Conservation (phyloP, 1,140 invertebrate genomes). For the Laupala kohalensis region DNA sequence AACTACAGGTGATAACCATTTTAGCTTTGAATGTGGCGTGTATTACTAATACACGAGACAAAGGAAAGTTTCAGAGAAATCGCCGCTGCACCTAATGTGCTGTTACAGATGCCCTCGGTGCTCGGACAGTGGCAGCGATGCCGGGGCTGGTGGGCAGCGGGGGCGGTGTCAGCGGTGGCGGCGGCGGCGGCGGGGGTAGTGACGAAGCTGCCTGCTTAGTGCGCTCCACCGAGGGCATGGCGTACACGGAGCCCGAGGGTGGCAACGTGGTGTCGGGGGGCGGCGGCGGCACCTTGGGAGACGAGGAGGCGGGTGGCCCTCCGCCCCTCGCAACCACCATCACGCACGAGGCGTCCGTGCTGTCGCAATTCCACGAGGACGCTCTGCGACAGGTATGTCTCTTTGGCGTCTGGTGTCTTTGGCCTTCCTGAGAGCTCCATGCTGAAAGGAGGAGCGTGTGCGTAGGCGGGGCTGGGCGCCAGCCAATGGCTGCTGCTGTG, state of each 20-base stretch:
- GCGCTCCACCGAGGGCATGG: constrained; percentile 13
- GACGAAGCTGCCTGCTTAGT: constrained; percentile 9
- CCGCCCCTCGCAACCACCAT: not conserved
- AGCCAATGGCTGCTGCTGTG: constrained; percentile 52
- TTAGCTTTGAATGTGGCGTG: no score
- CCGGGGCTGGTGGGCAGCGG: not conserved
- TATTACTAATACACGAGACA: no score
- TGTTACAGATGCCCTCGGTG: no score
- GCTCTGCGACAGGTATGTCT: constrained; percentile 25
- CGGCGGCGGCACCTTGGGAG: not conserved
- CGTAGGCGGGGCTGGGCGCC: constrained; percentile 53
- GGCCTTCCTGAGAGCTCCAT: not conserved
- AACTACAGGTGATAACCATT: no score
- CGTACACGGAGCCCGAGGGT: constrained; percentile 8
- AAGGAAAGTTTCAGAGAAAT: no score
- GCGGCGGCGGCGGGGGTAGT: not conserved
- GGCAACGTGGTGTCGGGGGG: not conserved
- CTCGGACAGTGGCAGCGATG: constrained; percentile 2
- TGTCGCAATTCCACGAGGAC: constrained; percentile 29
- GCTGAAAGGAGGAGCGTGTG: not conserved
- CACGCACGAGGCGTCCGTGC: constrained; percentile 21
- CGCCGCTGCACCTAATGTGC: no score
- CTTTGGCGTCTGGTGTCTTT: not conserved
- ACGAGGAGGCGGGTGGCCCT: constrained; percentile 6
- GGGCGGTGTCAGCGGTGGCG: not conserved